These are phyloP conservation scores for fruit fly (Drosophila melanogaster) DNA, from an alignment of 1,140 invertebrate genomes.

Conservation along the genomic window DNA sequence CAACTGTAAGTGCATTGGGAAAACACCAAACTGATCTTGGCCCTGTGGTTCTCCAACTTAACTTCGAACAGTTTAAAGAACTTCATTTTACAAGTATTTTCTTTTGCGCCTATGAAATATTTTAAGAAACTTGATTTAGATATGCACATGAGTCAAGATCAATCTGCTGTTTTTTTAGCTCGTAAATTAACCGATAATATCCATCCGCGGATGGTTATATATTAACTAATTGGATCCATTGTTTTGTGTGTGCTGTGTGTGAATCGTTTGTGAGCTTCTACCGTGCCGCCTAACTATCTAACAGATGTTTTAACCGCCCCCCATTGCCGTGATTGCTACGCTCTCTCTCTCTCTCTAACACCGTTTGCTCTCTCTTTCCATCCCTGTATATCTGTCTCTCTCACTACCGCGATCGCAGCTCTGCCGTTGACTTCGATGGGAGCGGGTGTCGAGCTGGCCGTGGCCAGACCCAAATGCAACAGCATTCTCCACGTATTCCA, in stretches of 20 bases:
- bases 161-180: neutral
- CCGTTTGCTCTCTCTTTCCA: slow-evolving; percentile 6
- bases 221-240: slow-evolving; percentile 13
- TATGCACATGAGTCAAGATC: neutral
- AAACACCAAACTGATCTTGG: neutral
- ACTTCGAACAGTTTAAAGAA: no score
- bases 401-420: slow-evolving; percentile 48
- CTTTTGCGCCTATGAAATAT: neutral
- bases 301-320: slow-evolving; percentile 46
- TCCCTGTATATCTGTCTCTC: neutral
- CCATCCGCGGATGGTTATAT: slow-evolving; percentile 8
- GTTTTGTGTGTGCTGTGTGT: slow-evolving; percentile 54
- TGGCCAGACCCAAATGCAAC: slow-evolving; percentile 93
- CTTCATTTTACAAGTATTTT: no score
- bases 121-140: neutral
- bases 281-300: slow-evolving; percentile 34
- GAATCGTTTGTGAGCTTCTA: slow-evolving; percentile 41
- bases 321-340: neutral
- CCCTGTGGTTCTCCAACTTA: neutral
- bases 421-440: slow-evolving; percentile 85
- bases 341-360: neutral
- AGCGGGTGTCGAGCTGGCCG: slow-evolving; percentile 88
- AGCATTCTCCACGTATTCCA: slow-evolving; percentile 98
- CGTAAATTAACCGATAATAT: neutral
- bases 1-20: slow-evolving; percentile 85